These are phyloP conservation scores for Odocoileus hemionus DNA, from an alignment of 2,113 vertebrate genomes.

Conservation along the genomic window DNA sequence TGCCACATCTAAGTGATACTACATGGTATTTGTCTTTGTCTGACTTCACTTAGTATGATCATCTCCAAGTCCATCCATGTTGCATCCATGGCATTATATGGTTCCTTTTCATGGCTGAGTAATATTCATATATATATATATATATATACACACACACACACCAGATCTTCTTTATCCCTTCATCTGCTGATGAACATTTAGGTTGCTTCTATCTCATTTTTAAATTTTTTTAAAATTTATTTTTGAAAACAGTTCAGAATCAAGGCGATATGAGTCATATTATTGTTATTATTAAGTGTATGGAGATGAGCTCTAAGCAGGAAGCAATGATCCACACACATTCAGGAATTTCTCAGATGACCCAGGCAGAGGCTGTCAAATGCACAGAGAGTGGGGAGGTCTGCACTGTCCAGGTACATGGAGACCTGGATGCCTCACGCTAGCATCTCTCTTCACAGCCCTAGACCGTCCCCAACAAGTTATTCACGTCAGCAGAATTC, in stretches of 20 bases:
- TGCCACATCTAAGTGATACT: not conserved
- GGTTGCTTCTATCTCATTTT: not conserved
- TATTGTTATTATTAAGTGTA: not conserved
- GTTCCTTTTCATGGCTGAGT: not conserved
- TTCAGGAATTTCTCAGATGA: not conserved
- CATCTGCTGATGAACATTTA: not conserved
- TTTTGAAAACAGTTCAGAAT: not conserved
- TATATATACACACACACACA: fast-evolving
- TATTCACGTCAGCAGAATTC: not conserved
- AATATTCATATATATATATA: not conserved
- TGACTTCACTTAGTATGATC: not conserved
- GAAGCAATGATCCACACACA: not conserved
- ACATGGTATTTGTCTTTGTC: not conserved
- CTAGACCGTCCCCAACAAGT: not conserved
- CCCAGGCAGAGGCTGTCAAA: not conserved
- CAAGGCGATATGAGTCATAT: not conserved
- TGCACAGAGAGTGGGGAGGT: not conserved
- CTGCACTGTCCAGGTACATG: not conserved
- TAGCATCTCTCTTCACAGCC: not conserved
- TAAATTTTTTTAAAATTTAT: not conserved
- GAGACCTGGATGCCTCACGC: too few species aligned
- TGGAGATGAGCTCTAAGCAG: not conserved
- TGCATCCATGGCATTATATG: not conserved
- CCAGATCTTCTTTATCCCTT: not conserved
- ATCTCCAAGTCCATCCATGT: not conserved